A percentile compares a stretch with the other conserved stretches of the same genome.
phyloP scores from a whole-genome alignment of 2,888 invertebrate genomes.

The Clostera curtula region DNA sequence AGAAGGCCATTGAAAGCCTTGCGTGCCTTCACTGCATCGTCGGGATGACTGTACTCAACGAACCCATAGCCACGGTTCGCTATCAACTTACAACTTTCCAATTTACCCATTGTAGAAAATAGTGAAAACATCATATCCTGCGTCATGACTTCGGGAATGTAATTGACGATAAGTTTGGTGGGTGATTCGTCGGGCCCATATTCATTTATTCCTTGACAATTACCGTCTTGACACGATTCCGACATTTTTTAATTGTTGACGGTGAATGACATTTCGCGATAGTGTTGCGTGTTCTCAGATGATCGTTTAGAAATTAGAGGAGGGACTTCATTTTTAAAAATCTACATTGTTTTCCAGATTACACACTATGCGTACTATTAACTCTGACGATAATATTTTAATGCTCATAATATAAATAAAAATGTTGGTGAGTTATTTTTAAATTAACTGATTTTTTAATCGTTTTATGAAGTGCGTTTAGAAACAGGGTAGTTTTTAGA shows the following conservation, averaged over 20 bases:
- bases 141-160: conserved; percentile 75
- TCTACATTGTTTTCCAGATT: no score
- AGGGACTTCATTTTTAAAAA: background rate
- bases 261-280: conserved; percentile 68
- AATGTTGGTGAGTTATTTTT: no score
- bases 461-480: no score
- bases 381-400: no score
- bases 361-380: no score
- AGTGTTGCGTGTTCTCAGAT: conserved; percentile 42
- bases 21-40: conserved; percentile 68
- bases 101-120: conserved; percentile 74
- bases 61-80: conserved; percentile 73
- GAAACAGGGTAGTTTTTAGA: no score
- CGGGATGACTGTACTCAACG: conserved; percentile 70
- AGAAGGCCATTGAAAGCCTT: conserved; percentile 71
- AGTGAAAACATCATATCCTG: conserved; percentile 75
- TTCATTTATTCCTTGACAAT: conserved; percentile 74
- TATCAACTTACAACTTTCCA: conserved; percentile 75
- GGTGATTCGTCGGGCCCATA: conserved; percentile 73
- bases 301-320: conserved; percentile 40
- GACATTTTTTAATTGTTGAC: conserved; percentile 77
- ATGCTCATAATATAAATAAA: no score
- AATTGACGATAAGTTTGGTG: conserved; percentile 75
- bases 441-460: no score
- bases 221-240: conserved; percentile 76